Conservation (phyloP, 2,113 vertebrate genomes). For the Passerina amoena region DNA sequence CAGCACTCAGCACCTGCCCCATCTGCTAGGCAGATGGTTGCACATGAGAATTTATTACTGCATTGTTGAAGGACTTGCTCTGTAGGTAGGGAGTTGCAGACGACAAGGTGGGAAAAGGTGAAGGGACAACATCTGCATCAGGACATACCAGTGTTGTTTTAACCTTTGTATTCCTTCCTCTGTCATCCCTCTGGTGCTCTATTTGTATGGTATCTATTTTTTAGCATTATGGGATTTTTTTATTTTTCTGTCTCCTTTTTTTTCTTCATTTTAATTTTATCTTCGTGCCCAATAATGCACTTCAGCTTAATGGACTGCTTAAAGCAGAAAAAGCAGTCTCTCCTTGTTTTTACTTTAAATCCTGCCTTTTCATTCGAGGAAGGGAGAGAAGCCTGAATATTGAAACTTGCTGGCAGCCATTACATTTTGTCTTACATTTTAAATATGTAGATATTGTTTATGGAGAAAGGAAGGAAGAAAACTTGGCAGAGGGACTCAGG, state of each 20-base stretch:
- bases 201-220: not conserved
- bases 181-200: rapidly evolving
- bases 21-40: conserved; percentile 27
- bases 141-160: not conserved
- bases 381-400: not conserved
- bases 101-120: not conserved
- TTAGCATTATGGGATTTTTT: not conserved
- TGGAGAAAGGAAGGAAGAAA: not conserved
- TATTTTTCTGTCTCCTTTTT: not conserved
- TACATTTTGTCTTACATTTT: not conserved
- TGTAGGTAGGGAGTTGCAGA: not conserved
- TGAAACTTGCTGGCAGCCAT: not conserved
- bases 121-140: not conserved
- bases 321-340: not conserved
- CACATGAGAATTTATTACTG: not conserved
- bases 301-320: not conserved
- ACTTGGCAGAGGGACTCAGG: not conserved
- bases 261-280: not conserved
- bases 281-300: not conserved
- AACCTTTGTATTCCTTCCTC: not conserved
- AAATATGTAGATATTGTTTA: conserved; percentile 20
- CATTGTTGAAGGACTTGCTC: not conserved
- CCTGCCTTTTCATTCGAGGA: not conserved
- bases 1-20: not conserved
- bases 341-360: not conserved